A percentile compares a stretch with the other conserved stretches of the same genome.
Evolutionary conservation across 2,797 vertebrate species (phyloP).

Genomic region (Pantherophis vulpinus): DNA sequence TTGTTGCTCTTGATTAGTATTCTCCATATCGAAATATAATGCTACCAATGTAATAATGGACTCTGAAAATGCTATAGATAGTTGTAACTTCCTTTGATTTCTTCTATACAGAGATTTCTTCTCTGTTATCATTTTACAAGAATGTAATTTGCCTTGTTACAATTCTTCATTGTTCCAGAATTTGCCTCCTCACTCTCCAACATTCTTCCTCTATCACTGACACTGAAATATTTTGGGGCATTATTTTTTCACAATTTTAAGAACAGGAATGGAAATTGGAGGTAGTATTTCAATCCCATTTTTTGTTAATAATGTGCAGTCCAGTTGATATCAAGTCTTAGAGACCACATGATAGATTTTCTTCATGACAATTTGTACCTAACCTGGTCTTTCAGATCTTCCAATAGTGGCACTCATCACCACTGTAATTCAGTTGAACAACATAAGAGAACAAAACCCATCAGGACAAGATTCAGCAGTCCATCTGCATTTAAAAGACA

Average conservation of each 20-base stretch:
- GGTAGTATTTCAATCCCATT: neutral
- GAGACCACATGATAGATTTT: neutral
- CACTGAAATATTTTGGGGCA: neutral
- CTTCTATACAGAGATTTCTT: neutral
- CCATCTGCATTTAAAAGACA: no score
- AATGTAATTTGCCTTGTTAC: neutral
- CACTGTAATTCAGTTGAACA: neutral
- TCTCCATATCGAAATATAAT: neutral
- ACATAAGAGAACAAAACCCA: neutral
- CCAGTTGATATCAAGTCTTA: neutral
- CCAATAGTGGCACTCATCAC: neutral
- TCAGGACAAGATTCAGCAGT: no score
- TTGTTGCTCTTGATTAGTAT: neutral
- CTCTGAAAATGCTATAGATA: neutral
- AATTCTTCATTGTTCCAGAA: neutral
- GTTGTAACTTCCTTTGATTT: neutral
- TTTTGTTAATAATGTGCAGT: neutral
- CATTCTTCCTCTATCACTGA: neutral
- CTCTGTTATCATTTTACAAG: neutral
- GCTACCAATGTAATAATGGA: neutral
- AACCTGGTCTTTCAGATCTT: neutral
- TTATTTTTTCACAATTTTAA: neutral
- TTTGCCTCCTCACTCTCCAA: neutral
- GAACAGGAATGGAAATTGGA: neutral
- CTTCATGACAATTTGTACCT: neutral